Evolutionary conservation across 2,113 vertebrate genomes (phyloP).

Genomic region (Emydura subglobosa): DNA sequence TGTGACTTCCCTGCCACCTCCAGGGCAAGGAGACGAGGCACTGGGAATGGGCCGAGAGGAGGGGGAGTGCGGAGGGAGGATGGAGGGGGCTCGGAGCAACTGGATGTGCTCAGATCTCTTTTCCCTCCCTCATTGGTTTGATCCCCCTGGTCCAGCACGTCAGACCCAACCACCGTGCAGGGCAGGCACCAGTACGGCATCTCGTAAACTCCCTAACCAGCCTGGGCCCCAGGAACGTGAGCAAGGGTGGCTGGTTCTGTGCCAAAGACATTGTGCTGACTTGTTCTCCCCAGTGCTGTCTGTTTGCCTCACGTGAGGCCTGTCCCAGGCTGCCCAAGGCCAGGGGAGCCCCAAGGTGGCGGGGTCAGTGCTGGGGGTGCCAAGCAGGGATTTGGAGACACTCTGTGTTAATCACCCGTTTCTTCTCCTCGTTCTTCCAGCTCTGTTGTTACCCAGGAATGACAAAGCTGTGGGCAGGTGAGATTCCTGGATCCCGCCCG

Average conservation of each 20-base stretch:
- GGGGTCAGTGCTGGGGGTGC: neutral
- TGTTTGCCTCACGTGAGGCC: neutral
- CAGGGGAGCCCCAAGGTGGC: neutral
- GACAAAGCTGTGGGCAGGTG: constrained; percentile 64
- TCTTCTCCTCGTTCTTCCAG: constrained; percentile 37
- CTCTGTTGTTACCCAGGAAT: constrained; percentile 50
- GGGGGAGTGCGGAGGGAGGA: neutral
- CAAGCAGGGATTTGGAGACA: neutral
- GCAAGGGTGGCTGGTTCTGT: neutral
- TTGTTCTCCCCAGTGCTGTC: neutral
- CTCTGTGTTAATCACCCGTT: neutral
- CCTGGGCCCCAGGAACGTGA: neutral
- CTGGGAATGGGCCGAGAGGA: neutral
- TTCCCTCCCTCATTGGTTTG: neutral
- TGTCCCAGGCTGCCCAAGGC: neutral
- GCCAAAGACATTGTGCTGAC: neutral
- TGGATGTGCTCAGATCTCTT: neutral
- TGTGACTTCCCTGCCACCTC: neutral
- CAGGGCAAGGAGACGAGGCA: neutral
- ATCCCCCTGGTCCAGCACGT: neutral
- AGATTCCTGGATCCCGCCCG: neutral
- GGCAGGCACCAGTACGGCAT: neutral
- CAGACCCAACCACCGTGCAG: neutral
- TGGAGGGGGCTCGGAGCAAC: neutral
- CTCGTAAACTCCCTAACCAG: neutral